phyloP scores from a whole-genome alignment of 2,797 vertebrate genomes.

The Eidolon dupreanum region DNA sequence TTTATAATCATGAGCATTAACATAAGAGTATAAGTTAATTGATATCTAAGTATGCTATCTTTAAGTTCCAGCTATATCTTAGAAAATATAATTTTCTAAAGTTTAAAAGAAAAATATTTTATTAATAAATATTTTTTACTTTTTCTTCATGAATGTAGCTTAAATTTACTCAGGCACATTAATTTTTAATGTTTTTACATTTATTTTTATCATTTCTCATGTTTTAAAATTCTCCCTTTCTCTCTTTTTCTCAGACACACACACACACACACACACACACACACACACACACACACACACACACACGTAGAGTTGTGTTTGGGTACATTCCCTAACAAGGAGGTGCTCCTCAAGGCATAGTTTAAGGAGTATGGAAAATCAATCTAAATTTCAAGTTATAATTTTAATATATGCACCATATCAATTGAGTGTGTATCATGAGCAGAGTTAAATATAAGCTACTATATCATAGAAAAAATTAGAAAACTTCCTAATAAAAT shows the following conservation, averaged over 20 bases:
- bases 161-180: not conserved
- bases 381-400: not conserved
- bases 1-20: not conserved
- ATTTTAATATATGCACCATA: not conserved
- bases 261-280: not conserved
- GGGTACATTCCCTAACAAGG: not conserved
- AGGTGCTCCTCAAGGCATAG: not conserved
- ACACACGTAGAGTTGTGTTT: not conserved
- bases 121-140: not conserved
- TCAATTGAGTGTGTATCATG: not conserved
- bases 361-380: not conserved
- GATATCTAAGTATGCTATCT: not conserved
- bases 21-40: not conserved
- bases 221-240: not conserved
- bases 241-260: not conserved
- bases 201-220: not conserved
- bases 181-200: not conserved
- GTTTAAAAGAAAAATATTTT: not conserved
- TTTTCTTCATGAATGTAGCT: not conserved
- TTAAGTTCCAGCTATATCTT: not conserved
- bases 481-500: not conserved
- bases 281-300: not conserved
- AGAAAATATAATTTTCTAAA: not conserved
- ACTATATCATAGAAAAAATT: not conserved
- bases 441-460: not conserved